A percentile compares a stretch with the other conserved stretches of the same genome.
Conservation (phyloP, 2,888 invertebrate genomes). For the Drosophila nigricruria region DNA sequence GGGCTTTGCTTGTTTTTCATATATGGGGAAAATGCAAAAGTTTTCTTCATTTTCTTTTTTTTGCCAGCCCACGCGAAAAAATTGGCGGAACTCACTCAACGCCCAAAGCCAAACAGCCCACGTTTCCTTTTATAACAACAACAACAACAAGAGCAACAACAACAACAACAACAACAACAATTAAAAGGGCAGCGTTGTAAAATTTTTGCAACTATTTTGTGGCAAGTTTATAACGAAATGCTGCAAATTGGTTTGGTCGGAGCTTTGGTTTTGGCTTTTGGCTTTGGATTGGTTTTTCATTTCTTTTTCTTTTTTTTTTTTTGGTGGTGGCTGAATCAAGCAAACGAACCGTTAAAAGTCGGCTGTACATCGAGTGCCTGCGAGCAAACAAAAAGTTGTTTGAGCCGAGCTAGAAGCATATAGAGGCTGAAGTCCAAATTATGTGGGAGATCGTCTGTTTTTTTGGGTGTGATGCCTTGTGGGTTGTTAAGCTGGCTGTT, state of each 20-base stretch:
- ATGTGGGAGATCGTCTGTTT: not conserved
- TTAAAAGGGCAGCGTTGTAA: constrained; percentile 25
- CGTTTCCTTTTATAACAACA: constrained; percentile 8
- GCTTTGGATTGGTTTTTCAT: not conserved
- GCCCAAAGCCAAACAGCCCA: constrained; percentile 6
- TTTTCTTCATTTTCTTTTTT: constrained; percentile 38
- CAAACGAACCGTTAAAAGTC: constrained; percentile 4
- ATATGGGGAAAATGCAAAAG: constrained; percentile 53
- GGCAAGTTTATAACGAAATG: constrained; percentile 58
- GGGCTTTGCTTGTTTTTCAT: constrained; percentile 36
- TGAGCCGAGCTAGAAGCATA: not conserved
- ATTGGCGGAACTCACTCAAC: constrained; percentile 13
- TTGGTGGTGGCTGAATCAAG: constrained; percentile 4
- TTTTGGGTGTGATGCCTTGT: not conserved
- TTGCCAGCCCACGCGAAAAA: constrained; percentile 31
- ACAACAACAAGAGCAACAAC: not conserved
- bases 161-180: constrained; percentile 4
- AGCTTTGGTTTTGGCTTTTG: constrained; percentile 34
- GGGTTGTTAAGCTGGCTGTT: not conserved
- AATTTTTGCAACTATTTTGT: constrained; percentile 63
- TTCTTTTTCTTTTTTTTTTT: not conserved
- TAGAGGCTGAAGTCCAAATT: not conserved
- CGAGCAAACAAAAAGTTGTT: constrained; percentile 7
- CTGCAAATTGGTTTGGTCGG: constrained; percentile 71
- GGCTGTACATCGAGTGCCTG: constrained; percentile 12